These are phyloP conservation scores for Barbus barbus DNA, from an alignment of 2,113 vertebrate genomes.

Conservation along the genomic window DNA sequence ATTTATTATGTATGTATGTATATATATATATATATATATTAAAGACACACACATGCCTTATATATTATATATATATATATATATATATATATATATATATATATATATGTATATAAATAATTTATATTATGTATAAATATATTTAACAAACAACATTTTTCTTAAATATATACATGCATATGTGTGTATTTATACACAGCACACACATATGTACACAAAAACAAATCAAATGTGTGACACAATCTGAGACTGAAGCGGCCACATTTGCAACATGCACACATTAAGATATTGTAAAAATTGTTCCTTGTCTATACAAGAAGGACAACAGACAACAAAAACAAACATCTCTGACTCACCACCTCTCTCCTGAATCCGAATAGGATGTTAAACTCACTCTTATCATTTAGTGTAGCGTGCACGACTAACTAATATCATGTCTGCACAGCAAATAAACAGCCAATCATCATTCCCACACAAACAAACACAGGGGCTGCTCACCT, in stretches of 20 bases:
- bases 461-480: neutral
- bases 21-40: too few relatives aligned
- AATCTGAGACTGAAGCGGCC: neutral
- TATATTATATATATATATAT: too few relatives aligned
- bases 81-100: too few relatives aligned
- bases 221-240: neutral
- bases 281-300: neutral
- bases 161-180: too few relatives aligned
- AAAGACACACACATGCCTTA: too few relatives aligned
- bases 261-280: neutral
- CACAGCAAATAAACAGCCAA: neutral
- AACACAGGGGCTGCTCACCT: slow-evolving; percentile 77
- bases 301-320: neutral
- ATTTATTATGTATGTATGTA: too few relatives aligned
- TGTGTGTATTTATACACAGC: too few relatives aligned
- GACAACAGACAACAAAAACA: too few relatives aligned
- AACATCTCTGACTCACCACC: neutral
- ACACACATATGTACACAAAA: too few relatives aligned
- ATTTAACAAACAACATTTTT: too few relatives aligned
- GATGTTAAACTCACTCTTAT: neutral
- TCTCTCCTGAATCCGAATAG: neutral
- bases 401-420: neutral
- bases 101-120: too few relatives aligned
- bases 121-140: too few relatives aligned
- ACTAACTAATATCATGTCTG: neutral